Conservation (phyloP, 2,888 invertebrate species). For the Sussaba pulchella region DNA sequence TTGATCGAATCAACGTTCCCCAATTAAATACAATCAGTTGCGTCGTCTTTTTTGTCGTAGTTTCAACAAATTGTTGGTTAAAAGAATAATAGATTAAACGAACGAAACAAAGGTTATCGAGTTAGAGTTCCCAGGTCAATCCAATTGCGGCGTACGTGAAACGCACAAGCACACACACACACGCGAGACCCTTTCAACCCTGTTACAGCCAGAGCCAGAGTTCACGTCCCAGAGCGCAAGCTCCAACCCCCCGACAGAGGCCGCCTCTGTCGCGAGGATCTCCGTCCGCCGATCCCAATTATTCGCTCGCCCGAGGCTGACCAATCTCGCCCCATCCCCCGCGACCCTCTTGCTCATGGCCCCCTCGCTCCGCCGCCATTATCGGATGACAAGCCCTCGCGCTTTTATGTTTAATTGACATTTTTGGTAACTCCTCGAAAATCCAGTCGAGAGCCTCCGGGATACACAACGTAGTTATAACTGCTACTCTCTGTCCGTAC, state of each 20-base stretch:
- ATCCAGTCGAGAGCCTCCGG: constrained; percentile 76
- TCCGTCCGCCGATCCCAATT: constrained; percentile 74
- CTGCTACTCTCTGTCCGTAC: constrained; percentile 48
- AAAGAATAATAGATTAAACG: constrained; percentile 11
- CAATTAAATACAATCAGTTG: background rate
- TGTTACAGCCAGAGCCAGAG: constrained; percentile 8
- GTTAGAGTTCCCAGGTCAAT: constrained; percentile 6
- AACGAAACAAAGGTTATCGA: constrained; percentile 18
- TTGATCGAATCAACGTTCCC: background rate
- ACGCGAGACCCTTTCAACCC: constrained; percentile 17
- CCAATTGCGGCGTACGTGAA: background rate
- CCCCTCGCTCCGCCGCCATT: constrained; percentile 76
- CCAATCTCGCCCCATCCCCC: constrained; percentile 68
- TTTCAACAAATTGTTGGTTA: background rate
- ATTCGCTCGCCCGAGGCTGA: constrained; percentile 77
- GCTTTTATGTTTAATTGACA: constrained; percentile 84
- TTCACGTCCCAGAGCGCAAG: constrained; percentile 51
- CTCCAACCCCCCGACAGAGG: constrained; percentile 35
- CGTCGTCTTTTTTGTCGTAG: background rate
- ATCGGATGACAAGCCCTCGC: constrained; percentile 83
- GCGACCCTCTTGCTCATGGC: no score
- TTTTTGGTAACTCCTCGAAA: constrained; percentile 83
- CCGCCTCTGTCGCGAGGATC: constrained; percentile 47
- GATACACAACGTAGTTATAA: constrained; percentile 53
- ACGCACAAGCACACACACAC: background rate